Conservation (phyloP, 2,797 vertebrate genomes). For the Pachyuromys duprasi region DNA sequence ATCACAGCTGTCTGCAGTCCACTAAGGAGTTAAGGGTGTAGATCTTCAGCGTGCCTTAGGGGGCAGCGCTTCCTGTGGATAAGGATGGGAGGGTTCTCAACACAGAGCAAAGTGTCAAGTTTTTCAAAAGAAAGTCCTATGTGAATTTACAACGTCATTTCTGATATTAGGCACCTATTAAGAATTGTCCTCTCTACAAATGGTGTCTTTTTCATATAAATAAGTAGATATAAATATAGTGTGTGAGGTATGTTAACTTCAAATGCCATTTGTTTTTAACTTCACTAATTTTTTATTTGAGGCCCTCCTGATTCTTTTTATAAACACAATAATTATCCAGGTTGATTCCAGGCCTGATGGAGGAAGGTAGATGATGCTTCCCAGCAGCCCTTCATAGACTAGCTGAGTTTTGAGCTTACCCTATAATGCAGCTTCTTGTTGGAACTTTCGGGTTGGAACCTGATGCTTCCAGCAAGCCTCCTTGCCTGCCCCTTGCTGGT, state of each 20-base stretch:
- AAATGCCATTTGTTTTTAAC: constrained; percentile 22
- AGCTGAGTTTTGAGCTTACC: background rate
- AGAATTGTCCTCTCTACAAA: background rate
- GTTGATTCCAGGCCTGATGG: background rate
- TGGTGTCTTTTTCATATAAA: background rate
- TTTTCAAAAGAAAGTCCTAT: background rate
- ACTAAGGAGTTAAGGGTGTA: background rate
- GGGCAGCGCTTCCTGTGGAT: background rate
- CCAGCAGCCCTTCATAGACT: background rate
- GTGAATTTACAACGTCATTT: background rate
- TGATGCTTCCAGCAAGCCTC: background rate
- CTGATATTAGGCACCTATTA: background rate
- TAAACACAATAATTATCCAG: background rate
- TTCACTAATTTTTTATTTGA: background rate
- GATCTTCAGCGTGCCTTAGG: background rate
- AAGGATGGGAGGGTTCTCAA: background rate
- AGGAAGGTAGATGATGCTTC: background rate
- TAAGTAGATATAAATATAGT: background rate
- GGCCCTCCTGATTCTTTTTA: constrained; percentile 15
- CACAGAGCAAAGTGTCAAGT: background rate
- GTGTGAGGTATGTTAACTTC: background rate
- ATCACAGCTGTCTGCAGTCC: background rate
- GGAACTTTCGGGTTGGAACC: background rate
- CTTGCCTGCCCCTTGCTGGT: background rate
- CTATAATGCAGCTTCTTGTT: background rate